Conservation (phyloP, 2,113 vertebrate genomes). For the Salvelinus sp. region DNA sequence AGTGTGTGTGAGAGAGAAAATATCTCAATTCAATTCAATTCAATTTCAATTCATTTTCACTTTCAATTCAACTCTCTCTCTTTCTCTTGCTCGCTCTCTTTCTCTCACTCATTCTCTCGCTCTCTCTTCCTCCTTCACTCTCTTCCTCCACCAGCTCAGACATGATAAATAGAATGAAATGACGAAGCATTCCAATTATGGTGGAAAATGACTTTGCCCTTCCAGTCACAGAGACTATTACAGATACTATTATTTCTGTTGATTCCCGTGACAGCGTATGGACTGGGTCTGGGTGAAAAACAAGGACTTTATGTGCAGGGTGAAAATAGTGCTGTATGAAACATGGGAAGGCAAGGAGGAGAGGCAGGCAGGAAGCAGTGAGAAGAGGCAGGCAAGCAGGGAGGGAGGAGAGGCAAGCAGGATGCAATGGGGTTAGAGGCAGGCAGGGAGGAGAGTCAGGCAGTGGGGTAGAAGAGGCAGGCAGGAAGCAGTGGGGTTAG, state of each 20-base stretch:
- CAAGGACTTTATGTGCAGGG: not conserved
- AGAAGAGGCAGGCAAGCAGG: not conserved
- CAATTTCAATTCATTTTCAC: not conserved
- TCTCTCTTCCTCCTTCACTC: constrained; percentile 8
- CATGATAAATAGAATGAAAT: constrained; percentile 36
- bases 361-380: not conserved
- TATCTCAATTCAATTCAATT: not conserved
- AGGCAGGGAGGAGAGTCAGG: not conserved
- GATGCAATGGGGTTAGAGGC: too few relatives aligned
- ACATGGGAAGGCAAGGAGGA: not conserved
- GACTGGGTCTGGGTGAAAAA: constrained; percentile 25
- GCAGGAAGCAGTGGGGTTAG: too few relatives aligned
- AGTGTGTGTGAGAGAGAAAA: not conserved
- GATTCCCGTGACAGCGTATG: constrained; percentile 27
- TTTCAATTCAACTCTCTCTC: not conserved
- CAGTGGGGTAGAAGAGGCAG: too few relatives aligned
- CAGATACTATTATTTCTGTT: constrained; percentile 32
- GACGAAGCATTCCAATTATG: constrained; percentile 47
- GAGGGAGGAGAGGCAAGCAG: not conserved
- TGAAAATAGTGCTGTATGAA: not conserved
- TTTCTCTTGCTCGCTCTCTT: not conserved
- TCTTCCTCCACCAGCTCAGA: constrained; percentile 14
- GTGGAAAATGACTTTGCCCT: constrained; percentile 46
- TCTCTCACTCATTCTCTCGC: not conserved
- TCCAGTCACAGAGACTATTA: constrained; percentile 29